Conservation (phyloP, 2,888 invertebrate genomes). For the Phymatocera aterrima region DNA sequence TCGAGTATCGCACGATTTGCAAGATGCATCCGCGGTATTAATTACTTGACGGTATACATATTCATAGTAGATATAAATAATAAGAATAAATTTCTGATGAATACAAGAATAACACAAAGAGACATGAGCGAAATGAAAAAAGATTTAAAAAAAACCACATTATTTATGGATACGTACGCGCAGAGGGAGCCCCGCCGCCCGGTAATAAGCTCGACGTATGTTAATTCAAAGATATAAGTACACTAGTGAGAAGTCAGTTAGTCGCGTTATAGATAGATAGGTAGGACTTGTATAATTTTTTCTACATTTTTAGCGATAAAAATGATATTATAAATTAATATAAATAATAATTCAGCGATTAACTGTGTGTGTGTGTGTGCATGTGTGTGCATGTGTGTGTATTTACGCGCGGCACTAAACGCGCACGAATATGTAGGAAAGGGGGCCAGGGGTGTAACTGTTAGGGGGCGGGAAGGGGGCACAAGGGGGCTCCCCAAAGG, state of each 20-base stretch:
- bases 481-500: constrained; percentile 60
- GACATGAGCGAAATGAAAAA: constrained; percentile 51
- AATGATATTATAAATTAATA: constrained; percentile 36
- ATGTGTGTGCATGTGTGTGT: too few species aligned
- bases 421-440: constrained; percentile 53
- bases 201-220: constrained; percentile 42
- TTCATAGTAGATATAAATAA: constrained; percentile 14
- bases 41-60: constrained; percentile 34
- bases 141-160: constrained; percentile 41
- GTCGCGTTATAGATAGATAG: constrained; percentile 55
- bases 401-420: too few species aligned
- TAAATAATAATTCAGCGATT: constrained; percentile 45
- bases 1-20: constrained; percentile 63
- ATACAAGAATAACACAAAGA: constrained; percentile 53
- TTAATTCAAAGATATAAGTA: constrained; percentile 48
- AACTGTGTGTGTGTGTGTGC: constrained; percentile 40
- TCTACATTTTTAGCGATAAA: constrained; percentile 65
- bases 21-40: constrained; percentile 55
- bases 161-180: constrained; percentile 58
- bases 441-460: constrained; percentile 54
- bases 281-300: constrained; percentile 68
- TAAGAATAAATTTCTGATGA: constrained; percentile 51
- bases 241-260: constrained; percentile 45
- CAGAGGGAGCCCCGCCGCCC: constrained; percentile 59
- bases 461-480: constrained; percentile 54